Percentiles rank a stretch among this genome's conserved stretches.
These are phyloP conservation scores for Barypeithes pellucidus DNA, from an alignment of 2,888 invertebrate species.

Conservation along the genomic window DNA sequence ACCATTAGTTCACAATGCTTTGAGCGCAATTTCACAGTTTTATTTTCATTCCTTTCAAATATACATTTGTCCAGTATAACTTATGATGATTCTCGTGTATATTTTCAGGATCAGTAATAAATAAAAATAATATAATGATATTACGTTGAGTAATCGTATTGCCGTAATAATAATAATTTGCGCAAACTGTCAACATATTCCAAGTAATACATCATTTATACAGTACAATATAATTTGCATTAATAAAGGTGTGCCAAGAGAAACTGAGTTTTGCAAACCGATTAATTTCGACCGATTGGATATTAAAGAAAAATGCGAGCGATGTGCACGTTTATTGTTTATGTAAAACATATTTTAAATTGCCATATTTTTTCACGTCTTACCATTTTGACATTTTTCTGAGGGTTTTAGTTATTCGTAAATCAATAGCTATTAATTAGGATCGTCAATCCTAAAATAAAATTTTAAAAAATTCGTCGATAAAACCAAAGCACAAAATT, in stretches of 20 bases:
- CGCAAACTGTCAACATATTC: constrained; percentile 10
- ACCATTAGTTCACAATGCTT: too few species aligned
- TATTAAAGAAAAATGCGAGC: constrained; percentile 5
- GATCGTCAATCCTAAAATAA: too few species aligned
- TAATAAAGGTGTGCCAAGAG: constrained; percentile 21
- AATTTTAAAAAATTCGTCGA: background rate
- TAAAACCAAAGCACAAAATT: constrained; percentile 37
- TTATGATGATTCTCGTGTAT: too few species aligned
- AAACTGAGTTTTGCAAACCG: constrained; percentile 23
- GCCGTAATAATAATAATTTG: constrained; percentile 4
- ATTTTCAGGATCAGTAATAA: background rate
- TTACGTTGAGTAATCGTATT: background rate
- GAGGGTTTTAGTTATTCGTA: too few species aligned
- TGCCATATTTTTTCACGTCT: background rate
- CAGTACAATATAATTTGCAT: constrained; percentile 18
- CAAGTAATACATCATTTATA: constrained; percentile 16
- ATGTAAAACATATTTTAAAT: background rate
- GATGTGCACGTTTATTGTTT: background rate
- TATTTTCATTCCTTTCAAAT: too few species aligned
- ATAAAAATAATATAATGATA: background rate
- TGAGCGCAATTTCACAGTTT: too few species aligned
- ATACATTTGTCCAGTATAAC: too few species aligned
- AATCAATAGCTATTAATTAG: too few species aligned
- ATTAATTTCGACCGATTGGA: constrained; percentile 3
- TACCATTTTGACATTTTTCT: too few species aligned